Conservation (phyloP, 1,140 invertebrate species). For the Microplitis mediator region DNA sequence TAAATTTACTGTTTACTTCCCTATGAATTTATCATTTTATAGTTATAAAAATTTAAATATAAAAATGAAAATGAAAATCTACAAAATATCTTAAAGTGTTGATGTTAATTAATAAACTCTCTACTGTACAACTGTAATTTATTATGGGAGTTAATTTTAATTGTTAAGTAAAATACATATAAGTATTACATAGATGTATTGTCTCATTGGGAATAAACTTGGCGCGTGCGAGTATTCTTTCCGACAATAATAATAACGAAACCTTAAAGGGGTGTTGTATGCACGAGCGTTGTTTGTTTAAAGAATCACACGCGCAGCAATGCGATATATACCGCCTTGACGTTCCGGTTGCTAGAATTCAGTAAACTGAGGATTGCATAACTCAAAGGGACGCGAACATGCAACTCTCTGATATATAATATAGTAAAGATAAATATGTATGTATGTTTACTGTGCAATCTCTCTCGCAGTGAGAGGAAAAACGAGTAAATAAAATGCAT, state of each 20-base stretch:
- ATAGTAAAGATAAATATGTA: not conserved
- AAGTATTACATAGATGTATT: not conserved
- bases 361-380: conserved; percentile 37
- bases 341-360: conserved; percentile 34
- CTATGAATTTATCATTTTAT: too few relatives aligned
- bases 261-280: not conserved
- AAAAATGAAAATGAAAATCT: too few relatives aligned
- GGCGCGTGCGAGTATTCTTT: conserved; percentile 19
- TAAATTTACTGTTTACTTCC: too few relatives aligned
- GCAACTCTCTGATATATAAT: not conserved
- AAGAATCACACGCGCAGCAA: conserved; percentile 39
- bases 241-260: not conserved
- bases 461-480: not conserved
- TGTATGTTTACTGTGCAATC: not conserved
- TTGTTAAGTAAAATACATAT: not conserved
- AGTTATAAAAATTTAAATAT: too few relatives aligned
- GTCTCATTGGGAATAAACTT: not conserved
- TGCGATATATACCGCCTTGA: conserved; percentile 34
- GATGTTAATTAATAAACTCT: not conserved
- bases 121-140: not conserved
- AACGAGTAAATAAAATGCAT: not conserved
- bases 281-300: conserved; percentile 24
- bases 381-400: conserved; percentile 18
- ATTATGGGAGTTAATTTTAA: not conserved
- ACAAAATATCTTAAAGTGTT: not conserved